Evolutionary conservation across 2,888 invertebrate genomes (phyloP).

Genomic region (Cephalotes varians): DNA sequence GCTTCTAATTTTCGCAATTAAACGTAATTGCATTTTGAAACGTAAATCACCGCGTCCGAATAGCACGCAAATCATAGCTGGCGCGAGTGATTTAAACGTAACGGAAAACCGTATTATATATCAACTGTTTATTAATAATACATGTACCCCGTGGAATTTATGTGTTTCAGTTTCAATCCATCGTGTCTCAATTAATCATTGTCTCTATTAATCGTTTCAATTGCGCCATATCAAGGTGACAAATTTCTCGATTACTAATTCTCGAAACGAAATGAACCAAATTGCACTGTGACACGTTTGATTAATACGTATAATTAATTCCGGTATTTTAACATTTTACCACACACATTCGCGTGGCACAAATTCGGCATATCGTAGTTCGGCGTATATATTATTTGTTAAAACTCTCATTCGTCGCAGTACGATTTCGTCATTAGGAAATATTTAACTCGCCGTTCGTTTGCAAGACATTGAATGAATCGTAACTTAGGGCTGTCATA

Average conservation of each 20-base stretch:
- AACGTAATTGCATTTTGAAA: slow-evolving; percentile 10
- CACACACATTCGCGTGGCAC: neutral
- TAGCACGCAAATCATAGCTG: neutral
- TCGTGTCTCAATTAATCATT: neutral
- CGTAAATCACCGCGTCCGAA: neutral
- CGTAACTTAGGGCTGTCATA: neutral
- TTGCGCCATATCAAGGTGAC: neutral
- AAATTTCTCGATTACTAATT: neutral
- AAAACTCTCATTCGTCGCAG: neutral
- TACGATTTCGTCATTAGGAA: neutral
- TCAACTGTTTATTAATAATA: slow-evolving; percentile 1
- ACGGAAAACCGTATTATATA: slow-evolving; percentile 10
- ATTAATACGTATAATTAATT: neutral
- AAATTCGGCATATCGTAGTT: neutral
- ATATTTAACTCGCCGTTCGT: neutral
- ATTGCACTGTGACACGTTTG: neutral
- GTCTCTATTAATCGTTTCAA: neutral
- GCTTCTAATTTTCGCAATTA: slow-evolving; percentile 17
- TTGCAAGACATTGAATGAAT: neutral
- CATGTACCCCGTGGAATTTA: neutral
- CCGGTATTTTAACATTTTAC: neutral
- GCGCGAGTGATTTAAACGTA: slow-evolving; percentile 12
- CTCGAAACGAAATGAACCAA: neutral
- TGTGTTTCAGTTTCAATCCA: neutral
- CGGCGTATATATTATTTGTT: neutral